A percentile compares a stretch with the other conserved stretches of the same genome.
These are phyloP conservation scores for Branchinecta sandiegonensis DNA, from an alignment of 2,888 invertebrate genomes.

Conservation along the genomic window DNA sequence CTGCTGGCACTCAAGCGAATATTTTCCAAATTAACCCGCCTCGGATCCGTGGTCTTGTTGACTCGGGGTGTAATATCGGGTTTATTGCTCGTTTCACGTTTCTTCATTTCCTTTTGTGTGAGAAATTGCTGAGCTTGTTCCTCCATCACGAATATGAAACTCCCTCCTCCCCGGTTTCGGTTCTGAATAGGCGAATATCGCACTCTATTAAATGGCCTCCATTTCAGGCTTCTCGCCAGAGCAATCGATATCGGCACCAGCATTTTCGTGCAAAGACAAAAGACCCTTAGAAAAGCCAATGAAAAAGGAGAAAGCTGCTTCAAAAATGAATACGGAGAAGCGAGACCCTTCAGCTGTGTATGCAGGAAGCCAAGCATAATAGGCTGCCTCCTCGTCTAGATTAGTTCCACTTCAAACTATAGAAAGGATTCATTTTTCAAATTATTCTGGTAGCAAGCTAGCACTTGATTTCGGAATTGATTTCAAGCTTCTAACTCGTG, in stretches of 20 bases:
- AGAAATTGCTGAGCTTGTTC: background rate
- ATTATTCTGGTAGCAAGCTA: background rate
- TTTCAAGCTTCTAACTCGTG: background rate
- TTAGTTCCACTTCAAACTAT: slow-evolving; percentile 14
- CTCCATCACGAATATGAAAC: too few species aligned
- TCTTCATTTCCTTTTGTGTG: background rate
- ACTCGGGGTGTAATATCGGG: background rate
- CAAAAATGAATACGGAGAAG: background rate
- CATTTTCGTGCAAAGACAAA: slow-evolving; percentile 3
- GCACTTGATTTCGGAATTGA: background rate
- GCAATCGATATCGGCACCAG: background rate
- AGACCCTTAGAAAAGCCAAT: slow-evolving; percentile 10
- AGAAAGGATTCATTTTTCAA: slow-evolving; percentile 9
- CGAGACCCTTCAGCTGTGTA: background rate
- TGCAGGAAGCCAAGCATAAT: slow-evolving; percentile 14
- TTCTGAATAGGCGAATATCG: background rate
- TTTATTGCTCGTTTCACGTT: background rate
- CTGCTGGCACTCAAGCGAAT: too few species aligned
- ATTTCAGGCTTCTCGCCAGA: background rate
- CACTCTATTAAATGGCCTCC: slow-evolving; percentile 11
- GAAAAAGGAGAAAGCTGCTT: background rate
- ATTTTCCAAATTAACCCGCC: too few species aligned
- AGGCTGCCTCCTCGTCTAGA: slow-evolving; percentile 14
- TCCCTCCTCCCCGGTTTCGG: too few species aligned
- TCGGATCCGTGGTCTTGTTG: background rate